phyloP scores from a whole-genome alignment of 1,140 invertebrate species.

The Nylanderia fulva region DNA sequence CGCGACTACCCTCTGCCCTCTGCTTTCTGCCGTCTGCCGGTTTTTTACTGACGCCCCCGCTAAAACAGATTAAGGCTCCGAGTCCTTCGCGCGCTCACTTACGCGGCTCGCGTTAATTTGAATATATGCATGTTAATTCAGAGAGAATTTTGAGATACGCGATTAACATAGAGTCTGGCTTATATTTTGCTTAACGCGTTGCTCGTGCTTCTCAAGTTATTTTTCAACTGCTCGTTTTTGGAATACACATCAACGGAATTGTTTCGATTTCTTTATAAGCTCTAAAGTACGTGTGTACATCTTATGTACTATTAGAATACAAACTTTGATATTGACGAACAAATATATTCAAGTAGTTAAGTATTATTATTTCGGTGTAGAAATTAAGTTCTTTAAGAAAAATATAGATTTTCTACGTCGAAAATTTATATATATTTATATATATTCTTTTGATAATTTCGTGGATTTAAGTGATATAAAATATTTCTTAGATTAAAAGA shows the following conservation, averaged over 20 bases:
- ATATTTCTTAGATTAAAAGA: neutral
- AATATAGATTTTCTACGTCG: neutral
- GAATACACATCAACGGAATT: neutral
- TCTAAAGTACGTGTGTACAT: neutral
- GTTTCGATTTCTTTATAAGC: neutral
- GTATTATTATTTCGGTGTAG: no score
- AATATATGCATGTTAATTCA: conserved; percentile 61
- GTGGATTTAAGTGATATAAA: neutral
- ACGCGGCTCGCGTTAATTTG: conserved; percentile 57
- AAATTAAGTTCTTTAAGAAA: neutral
- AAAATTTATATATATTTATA: neutral
- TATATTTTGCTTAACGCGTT: conserved; percentile 45
- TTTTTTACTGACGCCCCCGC: conserved; percentile 55
- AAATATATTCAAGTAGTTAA: neutral
- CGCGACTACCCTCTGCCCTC: conserved; percentile 56
- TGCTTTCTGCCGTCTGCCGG: conserved; percentile 53
- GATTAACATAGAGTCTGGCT: conserved; percentile 47
- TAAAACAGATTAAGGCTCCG: conserved; percentile 63
- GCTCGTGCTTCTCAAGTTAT: conserved; percentile 18
- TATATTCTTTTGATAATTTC: neutral
- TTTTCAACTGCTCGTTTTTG: conserved; percentile 3
- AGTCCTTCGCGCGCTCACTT: conserved; percentile 61
- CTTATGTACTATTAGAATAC: neutral
- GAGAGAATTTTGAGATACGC: conserved; percentile 54
- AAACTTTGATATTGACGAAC: neutral